These are phyloP conservation scores for Salvelinus sp. DNA, from an alignment of 2,113 vertebrate genomes.

Conservation along the genomic window DNA sequence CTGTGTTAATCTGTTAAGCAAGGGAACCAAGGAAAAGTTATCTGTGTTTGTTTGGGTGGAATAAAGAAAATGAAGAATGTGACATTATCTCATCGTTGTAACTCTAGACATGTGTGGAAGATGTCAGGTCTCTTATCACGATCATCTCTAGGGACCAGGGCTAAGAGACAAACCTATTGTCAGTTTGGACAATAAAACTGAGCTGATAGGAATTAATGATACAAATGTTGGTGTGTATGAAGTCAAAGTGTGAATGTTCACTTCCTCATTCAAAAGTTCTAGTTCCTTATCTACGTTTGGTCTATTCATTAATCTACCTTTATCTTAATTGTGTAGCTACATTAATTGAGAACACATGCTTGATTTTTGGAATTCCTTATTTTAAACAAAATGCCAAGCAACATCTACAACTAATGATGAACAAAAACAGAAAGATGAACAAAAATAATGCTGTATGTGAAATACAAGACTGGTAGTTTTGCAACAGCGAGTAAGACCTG, in stretches of 20 bases:
- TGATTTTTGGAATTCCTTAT: not conserved
- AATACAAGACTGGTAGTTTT: not conserved
- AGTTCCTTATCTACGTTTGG: not conserved
- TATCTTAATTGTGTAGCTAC: not conserved
- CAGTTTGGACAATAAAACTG: conserved; percentile 47
- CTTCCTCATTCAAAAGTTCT: not conserved
- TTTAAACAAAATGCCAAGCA: not conserved
- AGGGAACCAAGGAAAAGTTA: conserved; percentile 2
- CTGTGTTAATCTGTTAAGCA: conserved; percentile 8
- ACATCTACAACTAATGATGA: not conserved
- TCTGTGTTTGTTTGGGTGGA: conserved; percentile 35
- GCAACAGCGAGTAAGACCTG: not conserved
- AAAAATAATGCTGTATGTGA: not conserved
- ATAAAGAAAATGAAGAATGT: conserved; percentile 29
- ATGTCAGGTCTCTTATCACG: conserved; percentile 61
- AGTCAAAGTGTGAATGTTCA: not conserved
- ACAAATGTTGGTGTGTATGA: not conserved
- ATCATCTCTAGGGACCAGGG: conserved; percentile 45
- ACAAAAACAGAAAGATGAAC: not conserved
- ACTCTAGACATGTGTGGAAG: conserved; percentile 43
- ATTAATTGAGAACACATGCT: not conserved
- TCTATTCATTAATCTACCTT: too few relatives aligned
- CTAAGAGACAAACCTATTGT: conserved; percentile 39
- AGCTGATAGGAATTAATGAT: conserved; percentile 33
- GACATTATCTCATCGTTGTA: conserved; percentile 49